Percentiles rank a stretch among this genome's conserved stretches.
These are phyloP conservation scores for Menidia beryllina DNA, from an alignment of 2,113 vertebrate genomes.

Conservation along the genomic window DNA sequence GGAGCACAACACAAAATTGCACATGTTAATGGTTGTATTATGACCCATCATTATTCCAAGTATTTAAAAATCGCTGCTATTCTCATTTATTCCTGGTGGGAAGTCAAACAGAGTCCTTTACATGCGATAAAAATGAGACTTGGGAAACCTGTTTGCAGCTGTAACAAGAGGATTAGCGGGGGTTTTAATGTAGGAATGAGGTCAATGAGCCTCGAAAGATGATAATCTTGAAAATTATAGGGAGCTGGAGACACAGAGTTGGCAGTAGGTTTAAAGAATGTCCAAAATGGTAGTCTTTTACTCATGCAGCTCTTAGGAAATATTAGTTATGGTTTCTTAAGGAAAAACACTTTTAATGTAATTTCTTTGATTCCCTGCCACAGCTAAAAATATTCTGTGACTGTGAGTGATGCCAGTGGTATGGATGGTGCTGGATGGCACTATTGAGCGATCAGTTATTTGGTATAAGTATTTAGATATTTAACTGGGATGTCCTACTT, in stretches of 20 bases:
- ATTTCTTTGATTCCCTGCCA: background rate
- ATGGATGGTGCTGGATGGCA: too few relatives aligned
- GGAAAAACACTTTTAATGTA: background rate
- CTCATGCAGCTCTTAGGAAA: background rate
- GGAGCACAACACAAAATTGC: too few relatives aligned
- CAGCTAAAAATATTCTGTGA: too few relatives aligned
- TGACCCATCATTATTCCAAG: too few relatives aligned
- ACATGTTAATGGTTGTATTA: too few relatives aligned
- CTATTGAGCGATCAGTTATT: too few relatives aligned
- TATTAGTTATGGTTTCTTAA: background rate
- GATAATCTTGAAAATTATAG: constrained; percentile 48
- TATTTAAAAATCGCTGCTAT: too few relatives aligned
- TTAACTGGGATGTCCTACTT: too few relatives aligned
- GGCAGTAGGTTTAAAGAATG: constrained; percentile 28
- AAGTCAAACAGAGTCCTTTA: background rate
- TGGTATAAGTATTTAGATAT: too few relatives aligned
- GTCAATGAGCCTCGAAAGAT: constrained; percentile 29
- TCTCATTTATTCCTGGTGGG: background rate
- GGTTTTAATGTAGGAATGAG: constrained; percentile 44
- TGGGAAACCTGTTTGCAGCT: background rate
- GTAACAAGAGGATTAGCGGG: constrained; percentile 50
- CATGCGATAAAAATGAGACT: background rate
- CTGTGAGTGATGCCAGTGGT: too few relatives aligned
- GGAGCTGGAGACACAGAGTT: constrained; percentile 22
- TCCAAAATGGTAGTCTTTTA: background rate